Evolutionary conservation across 2,113 vertebrate genomes (phyloP).

Genomic region (Petrocephalus microphthalmus): DNA sequence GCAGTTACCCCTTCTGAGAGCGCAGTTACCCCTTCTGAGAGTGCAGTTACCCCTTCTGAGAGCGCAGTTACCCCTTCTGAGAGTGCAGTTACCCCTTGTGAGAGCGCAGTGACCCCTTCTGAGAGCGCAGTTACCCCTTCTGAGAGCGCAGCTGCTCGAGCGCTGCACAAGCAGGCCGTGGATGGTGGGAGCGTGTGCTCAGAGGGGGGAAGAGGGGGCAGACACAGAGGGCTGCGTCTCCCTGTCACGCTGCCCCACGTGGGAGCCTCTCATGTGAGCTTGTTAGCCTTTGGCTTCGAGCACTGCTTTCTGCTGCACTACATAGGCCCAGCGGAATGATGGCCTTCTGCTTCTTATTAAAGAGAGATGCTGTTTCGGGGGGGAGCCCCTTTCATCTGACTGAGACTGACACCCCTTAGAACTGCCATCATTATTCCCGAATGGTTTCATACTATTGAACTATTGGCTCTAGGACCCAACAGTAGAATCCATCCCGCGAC

Average conservation of each 20-base stretch:
- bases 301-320: background rate
- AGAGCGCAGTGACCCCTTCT: too few relatives aligned
- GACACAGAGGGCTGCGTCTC: too few relatives aligned
- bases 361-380: background rate
- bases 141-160: background rate
- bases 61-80: too few relatives aligned
- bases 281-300: background rate
- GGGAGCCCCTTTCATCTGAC: background rate
- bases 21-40: too few relatives aligned
- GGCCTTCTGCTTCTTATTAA: constrained; percentile 13
- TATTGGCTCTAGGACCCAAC: background rate
- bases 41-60: too few relatives aligned
- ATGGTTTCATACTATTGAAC: background rate
- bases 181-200: background rate
- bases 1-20: too few relatives aligned
- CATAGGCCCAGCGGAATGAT: background rate
- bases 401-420: background rate
- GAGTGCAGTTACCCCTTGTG: too few relatives aligned
- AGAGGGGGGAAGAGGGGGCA: background rate
- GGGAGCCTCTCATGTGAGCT: constrained; percentile 3
- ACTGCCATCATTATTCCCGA: background rate
- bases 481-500: background rate
- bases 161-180: background rate
- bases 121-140: too few relatives aligned
- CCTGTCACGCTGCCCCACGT: background rate